Conservation (phyloP, 1,140 invertebrate genomes). For the Samia ricini region DNA sequence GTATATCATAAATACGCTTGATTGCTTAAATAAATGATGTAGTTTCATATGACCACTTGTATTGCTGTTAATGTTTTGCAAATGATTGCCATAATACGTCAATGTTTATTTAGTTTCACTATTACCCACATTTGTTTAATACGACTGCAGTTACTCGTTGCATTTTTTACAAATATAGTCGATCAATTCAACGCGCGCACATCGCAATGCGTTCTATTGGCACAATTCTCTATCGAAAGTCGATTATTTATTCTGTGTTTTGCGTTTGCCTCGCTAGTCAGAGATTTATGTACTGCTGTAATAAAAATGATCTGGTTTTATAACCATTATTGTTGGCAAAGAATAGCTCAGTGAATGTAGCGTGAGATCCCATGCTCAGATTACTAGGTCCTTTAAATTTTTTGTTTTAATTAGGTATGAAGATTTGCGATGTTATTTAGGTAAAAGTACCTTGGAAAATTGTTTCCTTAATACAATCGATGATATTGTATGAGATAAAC, state of each 20-base stretch:
- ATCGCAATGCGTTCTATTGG: slow-evolving; percentile 42
- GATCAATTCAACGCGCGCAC: slow-evolving; percentile 28
- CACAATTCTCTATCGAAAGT: slow-evolving; percentile 55
- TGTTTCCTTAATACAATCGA: no score
- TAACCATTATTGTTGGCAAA: no score
- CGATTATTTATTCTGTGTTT: slow-evolving; percentile 53
- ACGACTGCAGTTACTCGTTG: slow-evolving; percentile 42
- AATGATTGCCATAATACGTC: neutral
- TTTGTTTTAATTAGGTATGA: no score
- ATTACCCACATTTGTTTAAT: slow-evolving; percentile 27
- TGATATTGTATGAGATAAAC: no score
- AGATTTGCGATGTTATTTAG: no score
- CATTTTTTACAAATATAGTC: neutral
- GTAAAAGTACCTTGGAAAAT: no score
- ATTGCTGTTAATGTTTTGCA: slow-evolving; percentile 1
- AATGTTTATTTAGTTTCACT: slow-evolving; percentile 38
- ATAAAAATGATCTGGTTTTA: no score
- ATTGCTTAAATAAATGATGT: neutral
- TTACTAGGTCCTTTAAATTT: no score
- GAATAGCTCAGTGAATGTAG: no score
- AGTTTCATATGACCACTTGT: neutral
- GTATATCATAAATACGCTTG: neutral
- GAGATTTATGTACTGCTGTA: no score
- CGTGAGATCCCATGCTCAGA: no score
- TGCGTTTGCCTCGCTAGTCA: slow-evolving; percentile 43